These are phyloP conservation scores for Myodes glareolus DNA, from an alignment of 2,113 vertebrate genomes.

Conservation along the genomic window DNA sequence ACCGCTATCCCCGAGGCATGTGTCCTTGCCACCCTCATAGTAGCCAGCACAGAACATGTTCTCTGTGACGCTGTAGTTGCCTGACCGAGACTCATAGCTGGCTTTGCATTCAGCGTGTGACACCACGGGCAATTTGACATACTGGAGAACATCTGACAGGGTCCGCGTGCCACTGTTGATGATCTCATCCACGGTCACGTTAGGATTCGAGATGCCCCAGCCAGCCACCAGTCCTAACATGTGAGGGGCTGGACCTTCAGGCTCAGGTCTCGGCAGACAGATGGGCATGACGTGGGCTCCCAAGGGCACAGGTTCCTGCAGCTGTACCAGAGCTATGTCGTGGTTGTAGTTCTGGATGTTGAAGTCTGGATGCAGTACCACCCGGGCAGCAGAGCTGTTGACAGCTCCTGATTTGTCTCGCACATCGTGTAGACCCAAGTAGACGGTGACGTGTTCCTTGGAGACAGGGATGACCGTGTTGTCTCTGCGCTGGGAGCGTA, in stretches of 20 bases:
- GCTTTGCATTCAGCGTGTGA: constrained; percentile 91
- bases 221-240: constrained; percentile 94
- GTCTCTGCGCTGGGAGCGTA: constrained; percentile 93
- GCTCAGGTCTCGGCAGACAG: constrained; percentile 87
- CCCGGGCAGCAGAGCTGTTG: constrained; percentile 87
- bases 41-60: constrained; percentile 99
- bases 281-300: constrained; percentile 88
- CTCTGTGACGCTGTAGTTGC: constrained; percentile 94
- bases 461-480: constrained; percentile 91
- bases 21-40: constrained; percentile 94
- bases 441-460: constrained; percentile 91
- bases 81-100: constrained; percentile 93
- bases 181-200: constrained; percentile 86
- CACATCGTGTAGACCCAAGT: constrained; percentile 90
- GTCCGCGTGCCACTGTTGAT: constrained; percentile 86
- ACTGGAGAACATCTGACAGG: constrained; percentile 93
- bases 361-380: constrained; percentile 94
- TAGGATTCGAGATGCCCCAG: constrained; percentile 95
- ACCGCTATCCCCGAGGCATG: constrained; percentile 96
- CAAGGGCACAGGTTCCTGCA: constrained; percentile 89
- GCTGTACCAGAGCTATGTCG: constrained; percentile 94
- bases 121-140: constrained; percentile 95
- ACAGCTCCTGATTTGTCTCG: constrained; percentile 87
- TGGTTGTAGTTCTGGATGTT: constrained; percentile 95
- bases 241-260: constrained; percentile 87